Base-by-base conservation (phyloP, 2,797 vertebrate species). In the Bovichtus variegatus region DNA sequence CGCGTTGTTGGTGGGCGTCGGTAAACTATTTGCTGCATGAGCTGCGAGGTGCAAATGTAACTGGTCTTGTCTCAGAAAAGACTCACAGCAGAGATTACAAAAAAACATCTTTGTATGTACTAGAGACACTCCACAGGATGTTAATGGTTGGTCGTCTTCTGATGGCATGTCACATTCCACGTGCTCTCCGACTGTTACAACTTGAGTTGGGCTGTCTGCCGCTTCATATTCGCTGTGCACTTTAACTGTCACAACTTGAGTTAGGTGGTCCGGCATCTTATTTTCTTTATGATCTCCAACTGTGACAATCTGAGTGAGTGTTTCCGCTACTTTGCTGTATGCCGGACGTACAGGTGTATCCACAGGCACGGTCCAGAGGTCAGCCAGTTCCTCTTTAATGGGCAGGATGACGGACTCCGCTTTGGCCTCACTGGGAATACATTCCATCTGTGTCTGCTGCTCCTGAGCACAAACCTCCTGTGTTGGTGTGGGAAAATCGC, bases 401-500 rank as follows among this genome's bases (percentile, higher is more conserved):
- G 67, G 11, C 71, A 57, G 9, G 63, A 12, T 34, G 40, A 34
- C 41, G 6, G 68, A 68, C 61, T 82, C 55, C 31, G 65, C 10
- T 1, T 27, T 19, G 34, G 18, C 69, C 59, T 65, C 38, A 23
- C 6, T 61, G 41, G 59, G 51, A 78, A 75, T 57, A 71, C 58
- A 40, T 50, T 71, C 18, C 61, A 38, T 41, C 74, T 67, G 12
- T 60, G 7, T 62, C 54, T 72, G 59, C 71, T 71, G 55, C 59
- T 70, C 58, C 71, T 59, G 50, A 76, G 23, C 68, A 62, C 71
- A 83, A 73, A 79, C 71, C 53, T 78, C 77, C 69, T 71, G 66
- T 76, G 76, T 71, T 0, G 55, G 10, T 71, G 69, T 40, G 60
- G 71, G 71, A 49, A 81, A 62, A 78, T 76, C 54, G 47, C 67